Conservation (phyloP, 1,140 invertebrate genomes). For the Cheumatopsyche charites region DNA sequence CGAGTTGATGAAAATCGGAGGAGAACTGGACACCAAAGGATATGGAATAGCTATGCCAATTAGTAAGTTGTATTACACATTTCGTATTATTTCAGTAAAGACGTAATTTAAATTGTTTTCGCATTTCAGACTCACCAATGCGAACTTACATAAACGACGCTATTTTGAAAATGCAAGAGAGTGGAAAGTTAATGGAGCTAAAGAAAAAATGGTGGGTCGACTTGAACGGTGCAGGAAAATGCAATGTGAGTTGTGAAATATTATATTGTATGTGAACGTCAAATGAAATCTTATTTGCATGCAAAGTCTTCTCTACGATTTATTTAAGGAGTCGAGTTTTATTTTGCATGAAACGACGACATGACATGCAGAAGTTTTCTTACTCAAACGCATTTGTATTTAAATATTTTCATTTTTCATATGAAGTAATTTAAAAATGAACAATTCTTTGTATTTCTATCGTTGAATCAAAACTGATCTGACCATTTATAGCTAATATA, state of each 20-base stretch:
- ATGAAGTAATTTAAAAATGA: no score
- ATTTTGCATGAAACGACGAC: no score
- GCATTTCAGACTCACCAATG: slow-evolving; percentile 70
- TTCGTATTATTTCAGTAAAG: no score
- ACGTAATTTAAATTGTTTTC: slow-evolving; percentile 11
- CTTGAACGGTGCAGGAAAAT: slow-evolving; percentile 56
- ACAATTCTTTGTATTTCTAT: no score
- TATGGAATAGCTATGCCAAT: slow-evolving; percentile 80
- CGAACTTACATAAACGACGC: slow-evolving; percentile 70
- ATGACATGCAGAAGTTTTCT: no score
- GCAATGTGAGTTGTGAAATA: slow-evolving; percentile 51
- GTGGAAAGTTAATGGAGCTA: slow-evolving; percentile 69
- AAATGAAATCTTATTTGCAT: no score
- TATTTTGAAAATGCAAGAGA: slow-evolving; percentile 78
- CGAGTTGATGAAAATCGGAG: slow-evolving; percentile 93
- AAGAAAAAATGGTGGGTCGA: slow-evolving; percentile 85
- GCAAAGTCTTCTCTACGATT: no score
- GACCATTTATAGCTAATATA: no score
- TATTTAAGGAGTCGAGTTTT: no score
- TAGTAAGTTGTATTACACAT: slow-evolving; percentile 57
- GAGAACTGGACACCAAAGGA: slow-evolving; percentile 82
- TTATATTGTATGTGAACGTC: slow-evolving; percentile 10
- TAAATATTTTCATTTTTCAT: no score
- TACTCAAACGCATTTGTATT: no score
- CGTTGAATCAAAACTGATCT: no score